Base-by-base conservation (phyloP, 1,140 invertebrate genomes). In the Hetaerina americana region DNA sequence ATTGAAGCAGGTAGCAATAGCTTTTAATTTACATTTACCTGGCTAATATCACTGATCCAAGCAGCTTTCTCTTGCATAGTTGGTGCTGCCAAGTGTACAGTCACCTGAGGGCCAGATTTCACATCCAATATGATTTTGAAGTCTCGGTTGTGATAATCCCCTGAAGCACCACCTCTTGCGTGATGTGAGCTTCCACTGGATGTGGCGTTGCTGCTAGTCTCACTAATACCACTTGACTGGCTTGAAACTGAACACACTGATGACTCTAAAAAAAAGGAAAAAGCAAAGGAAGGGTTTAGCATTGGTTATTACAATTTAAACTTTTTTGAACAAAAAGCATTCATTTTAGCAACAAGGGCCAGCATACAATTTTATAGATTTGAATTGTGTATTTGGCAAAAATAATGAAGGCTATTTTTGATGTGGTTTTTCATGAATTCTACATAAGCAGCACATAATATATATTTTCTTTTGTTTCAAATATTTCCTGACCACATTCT, bases 11-110 rank as follows among this genome's bases (percentile, higher is more conserved):
- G n/a, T n/a, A n/a, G n/a, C n/a, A n/a, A n/a, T n/a, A n/a, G 40
- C 3, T 18, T 57, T 18, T 57, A 5, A 57, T 5, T 28, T 68
- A 10, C n/a, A 73, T 72, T 75, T 76, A 88, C 88, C 82, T 90
- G 89, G 73, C 90, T 92, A 71, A 97, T 92, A 78, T 97, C 95
- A 76, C 91, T 93, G 74, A 95, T 94, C 95, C 95, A 97, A 0
- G 93, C 94, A 10, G 93, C 90, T 81, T 97, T 97, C 77, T 97
- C 94, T 82, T 96, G 90, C 68, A 90, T 84, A 5, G 90, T 91
- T 18, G 91, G 87, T 27, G 92, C 91, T 66, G 93, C 84, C 24
- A 97, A 82, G 81, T 94, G 93, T 26, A 95, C 87, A 8, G 83
- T 85, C 5, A 86, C 78, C 73, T 86, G 83, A 22, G 66, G 71